Percentiles rank a stretch among this genome's conserved stretches.
Evolutionary conservation across 1,140 invertebrate genomes (phyloP).

Genomic region (Drosophila funebris): DNA sequence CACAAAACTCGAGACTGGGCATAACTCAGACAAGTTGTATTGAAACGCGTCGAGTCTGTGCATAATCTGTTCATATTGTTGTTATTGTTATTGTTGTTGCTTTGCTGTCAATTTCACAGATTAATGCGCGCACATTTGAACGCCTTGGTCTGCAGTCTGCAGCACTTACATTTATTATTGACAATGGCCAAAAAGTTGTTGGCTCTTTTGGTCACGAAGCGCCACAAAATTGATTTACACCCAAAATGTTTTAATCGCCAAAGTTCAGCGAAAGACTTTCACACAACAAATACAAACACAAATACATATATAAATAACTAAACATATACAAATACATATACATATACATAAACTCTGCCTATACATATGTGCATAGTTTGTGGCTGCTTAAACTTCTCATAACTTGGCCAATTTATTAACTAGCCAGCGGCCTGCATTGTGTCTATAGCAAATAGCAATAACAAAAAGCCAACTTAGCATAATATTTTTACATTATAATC

Average conservation of each 20-base stretch:
- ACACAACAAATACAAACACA: conserved; percentile 1
- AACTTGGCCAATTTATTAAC: conserved; percentile 38
- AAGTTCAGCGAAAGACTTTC: conserved; percentile 2
- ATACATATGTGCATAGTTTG: neutral
- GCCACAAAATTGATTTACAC: conserved; percentile 69
- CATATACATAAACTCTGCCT: neutral
- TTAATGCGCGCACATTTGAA: conserved; percentile 70
- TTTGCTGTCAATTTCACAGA: conserved; percentile 75
- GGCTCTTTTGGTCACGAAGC: conserved; percentile 36
- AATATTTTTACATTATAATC: conserved; percentile 27
- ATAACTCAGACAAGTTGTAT: neutral
- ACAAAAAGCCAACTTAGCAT: conserved; percentile 8
- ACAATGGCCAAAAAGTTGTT: conserved; percentile 67
- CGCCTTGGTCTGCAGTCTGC: conserved; percentile 41
- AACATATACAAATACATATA: neutral
- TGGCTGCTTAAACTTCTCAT: neutral
- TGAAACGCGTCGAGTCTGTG: neutral
- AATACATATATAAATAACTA: neutral
- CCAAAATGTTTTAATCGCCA: conserved; percentile 56
- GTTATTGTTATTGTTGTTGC: neutral
- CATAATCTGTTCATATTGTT: neutral
- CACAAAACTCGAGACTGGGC: conserved; percentile 10
- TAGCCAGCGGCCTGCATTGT: conserved; percentile 4
- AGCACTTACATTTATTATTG: conserved; percentile 72
- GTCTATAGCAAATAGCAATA: neutral